Evolutionary conservation across 2,888 invertebrate genomes (phyloP), one percentile per base, ranked within the genome.

Genomic region (Platycheirus albimanus): DNA sequence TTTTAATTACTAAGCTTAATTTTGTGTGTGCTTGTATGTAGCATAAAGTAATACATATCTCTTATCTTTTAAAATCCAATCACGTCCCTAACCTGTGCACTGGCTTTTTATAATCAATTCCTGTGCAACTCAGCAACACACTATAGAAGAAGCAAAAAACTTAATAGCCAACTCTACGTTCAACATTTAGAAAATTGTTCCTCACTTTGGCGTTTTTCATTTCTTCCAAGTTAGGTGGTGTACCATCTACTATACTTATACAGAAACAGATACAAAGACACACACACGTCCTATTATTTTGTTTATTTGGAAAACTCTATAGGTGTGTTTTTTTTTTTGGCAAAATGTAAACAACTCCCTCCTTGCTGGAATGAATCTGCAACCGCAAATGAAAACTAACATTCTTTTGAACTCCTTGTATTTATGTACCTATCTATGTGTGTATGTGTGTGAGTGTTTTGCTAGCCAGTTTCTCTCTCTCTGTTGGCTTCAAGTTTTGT

Each of bases 311-410:
- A 63, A 70, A 61, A 47, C 19, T 13, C 19, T 36, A 13, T 11
- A 15, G 5, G 30, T 8, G 30, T 24, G 24, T 28, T 20, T 51
- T 58, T 38, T 63, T 51, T 52, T 61, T 43, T 41, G 13, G 15
- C 10, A 11, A 30, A 13, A 43, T 49, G 58, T 76, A 71, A 69
- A 58, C 71, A 76, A 76, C 33, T 56, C 54, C 24, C 13, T 33
- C 38, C 24, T 61, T 64, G 56, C 38, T 61, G 24, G 41, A 52
- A 67, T 61, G 70, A 64, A 70, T 66, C 45, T 47, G 51, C 58
- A 71, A 77, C 81, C 81, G 43, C 81, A 81, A 81, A 77, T 71
- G 76, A 81, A 66, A 80, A 58, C 80, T 58, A 71, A 70, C 58
- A 72, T 63, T 47, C 66, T 54, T 67, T 66, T 52, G 47, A 54